Evolutionary conservation across 2,113 vertebrate species (phyloP), one percentile per base, ranked within the genome.

Genomic region (Alethe castanea): DNA sequence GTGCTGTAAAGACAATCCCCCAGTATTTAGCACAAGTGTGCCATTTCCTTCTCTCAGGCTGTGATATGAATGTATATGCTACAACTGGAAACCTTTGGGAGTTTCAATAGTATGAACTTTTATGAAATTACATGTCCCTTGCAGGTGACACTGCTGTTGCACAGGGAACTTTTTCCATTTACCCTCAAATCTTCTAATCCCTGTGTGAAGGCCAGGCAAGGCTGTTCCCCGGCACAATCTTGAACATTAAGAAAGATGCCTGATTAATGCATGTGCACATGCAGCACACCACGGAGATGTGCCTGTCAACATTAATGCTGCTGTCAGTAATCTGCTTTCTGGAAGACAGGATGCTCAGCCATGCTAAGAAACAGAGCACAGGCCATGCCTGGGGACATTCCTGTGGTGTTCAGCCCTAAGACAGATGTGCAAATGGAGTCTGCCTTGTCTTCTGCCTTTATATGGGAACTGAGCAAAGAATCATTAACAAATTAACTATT

Each of bases 1-100:
- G 36, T 92, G 66, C 35, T 59, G 24, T 67, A 70, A 90, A 85
- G 45, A 64, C 73, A 65, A 0, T 70, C 66, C 59, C 29, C 19
- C 11, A 38, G 35, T 50, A 31, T 57, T 90, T 64, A 81, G 66
- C 4, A 4, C 29, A 87, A 79, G 54, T 54, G 81, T 95, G 66
- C 57, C 70, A 69, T 95, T 97, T 97, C 89, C 87, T 88, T 45
- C 66, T 94, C 72, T 80, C 50, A 33, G 78, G 35, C 45, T 48
- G 5, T 29, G 56, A 44, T 29, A 31, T 45, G 59, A 89, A 79
- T 69, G 38, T 40, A 23, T 47, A 65, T 19, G 15, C 36, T 72
- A 65, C 70, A 85, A 92, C 35, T 82, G 74, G 62, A 90, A 94
- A 73, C 26, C 7, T 87, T 72, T 87, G 60, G 12, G 65, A 61